These are phyloP conservation scores for Frieseomelitta varia DNA, from an alignment of 1,140 invertebrate species.

Conservation along the genomic window DNA sequence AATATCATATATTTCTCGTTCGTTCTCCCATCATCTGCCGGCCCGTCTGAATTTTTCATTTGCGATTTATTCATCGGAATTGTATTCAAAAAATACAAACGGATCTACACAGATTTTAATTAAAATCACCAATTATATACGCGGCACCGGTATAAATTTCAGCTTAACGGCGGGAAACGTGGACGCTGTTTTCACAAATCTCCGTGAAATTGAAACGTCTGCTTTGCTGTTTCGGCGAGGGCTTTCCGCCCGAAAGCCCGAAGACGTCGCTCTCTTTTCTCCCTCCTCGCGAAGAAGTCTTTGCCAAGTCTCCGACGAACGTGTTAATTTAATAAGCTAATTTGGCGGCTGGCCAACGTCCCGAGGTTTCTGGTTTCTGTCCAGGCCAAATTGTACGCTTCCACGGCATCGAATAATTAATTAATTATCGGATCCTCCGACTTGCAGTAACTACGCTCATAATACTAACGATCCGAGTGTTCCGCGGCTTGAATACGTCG, in stretches of 20 bases:
- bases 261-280: constrained; percentile 37
- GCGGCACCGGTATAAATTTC: neutral
- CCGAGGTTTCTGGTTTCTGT: constrained; percentile 67
- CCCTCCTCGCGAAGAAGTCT: constrained; percentile 6
- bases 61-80: neutral
- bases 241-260: neutral
- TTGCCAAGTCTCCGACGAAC: constrained; percentile 61
- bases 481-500: constrained; percentile 1
- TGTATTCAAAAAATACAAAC: neutral
- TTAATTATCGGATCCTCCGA: constrained; percentile 63
- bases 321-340: constrained; percentile 76
- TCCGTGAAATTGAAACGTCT: constrained; percentile 27
- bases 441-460: constrained; percentile 30
- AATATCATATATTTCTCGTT: neutral
- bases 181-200: neutral
- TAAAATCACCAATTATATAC: neutral
- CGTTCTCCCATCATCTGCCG: neutral
- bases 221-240: neutral
- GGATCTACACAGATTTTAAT: constrained; percentile 1
- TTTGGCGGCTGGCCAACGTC: constrained; percentile 70
- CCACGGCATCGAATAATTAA: constrained; percentile 64
- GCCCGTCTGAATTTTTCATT: neutral
- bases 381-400: constrained; percentile 63
- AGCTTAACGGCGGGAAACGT: neutral
- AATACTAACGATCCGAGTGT: constrained; percentile 43